phyloP scores from a whole-genome alignment of 2,113 vertebrate species.

The Clarias gariepinus region DNA sequence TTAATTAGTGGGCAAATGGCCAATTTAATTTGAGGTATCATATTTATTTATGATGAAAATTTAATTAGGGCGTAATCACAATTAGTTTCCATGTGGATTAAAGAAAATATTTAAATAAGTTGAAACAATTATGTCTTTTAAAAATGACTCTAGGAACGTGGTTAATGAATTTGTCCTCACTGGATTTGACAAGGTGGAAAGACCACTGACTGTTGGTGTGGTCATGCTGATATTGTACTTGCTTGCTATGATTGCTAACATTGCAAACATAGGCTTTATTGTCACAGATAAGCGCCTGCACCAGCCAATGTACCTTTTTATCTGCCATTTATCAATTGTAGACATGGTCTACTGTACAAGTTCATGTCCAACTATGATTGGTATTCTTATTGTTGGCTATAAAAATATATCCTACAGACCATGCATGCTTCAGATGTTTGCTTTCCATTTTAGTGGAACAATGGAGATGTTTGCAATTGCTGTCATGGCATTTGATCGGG shows the following conservation, averaged over 20 bases:
- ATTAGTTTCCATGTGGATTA: neutral
- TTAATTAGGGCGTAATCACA: neutral
- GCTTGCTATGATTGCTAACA: constrained; percentile 37
- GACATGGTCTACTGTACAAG: constrained; percentile 51
- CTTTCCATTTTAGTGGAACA: constrained; percentile 57
- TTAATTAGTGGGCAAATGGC: neutral
- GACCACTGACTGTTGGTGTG: constrained; percentile 36
- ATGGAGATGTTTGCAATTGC: constrained; percentile 64
- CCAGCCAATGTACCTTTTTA: constrained; percentile 60
- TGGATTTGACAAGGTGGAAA: constrained; percentile 47
- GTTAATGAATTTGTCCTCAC: constrained; percentile 47
- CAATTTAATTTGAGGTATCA: too few species aligned
- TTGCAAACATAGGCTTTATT: constrained; percentile 45
- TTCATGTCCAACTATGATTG: constrained; percentile 50
- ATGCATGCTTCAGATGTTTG: constrained; percentile 66
- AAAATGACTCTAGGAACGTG: constrained; percentile 28
- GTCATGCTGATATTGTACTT: constrained; percentile 40
- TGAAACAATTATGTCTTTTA: constrained; percentile 34
- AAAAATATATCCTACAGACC: constrained; percentile 59
- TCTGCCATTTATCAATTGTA: constrained; percentile 55
- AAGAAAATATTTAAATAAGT: neutral
- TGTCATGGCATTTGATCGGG: constrained; percentile 57
- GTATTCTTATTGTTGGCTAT: constrained; percentile 42
- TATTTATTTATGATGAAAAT: neutral
- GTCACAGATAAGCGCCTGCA: constrained; percentile 51